A percentile compares a stretch with the other conserved stretches of the same genome.
Conservation (phyloP, 2,797 vertebrate species). For the Spinus olivaceus region DNA sequence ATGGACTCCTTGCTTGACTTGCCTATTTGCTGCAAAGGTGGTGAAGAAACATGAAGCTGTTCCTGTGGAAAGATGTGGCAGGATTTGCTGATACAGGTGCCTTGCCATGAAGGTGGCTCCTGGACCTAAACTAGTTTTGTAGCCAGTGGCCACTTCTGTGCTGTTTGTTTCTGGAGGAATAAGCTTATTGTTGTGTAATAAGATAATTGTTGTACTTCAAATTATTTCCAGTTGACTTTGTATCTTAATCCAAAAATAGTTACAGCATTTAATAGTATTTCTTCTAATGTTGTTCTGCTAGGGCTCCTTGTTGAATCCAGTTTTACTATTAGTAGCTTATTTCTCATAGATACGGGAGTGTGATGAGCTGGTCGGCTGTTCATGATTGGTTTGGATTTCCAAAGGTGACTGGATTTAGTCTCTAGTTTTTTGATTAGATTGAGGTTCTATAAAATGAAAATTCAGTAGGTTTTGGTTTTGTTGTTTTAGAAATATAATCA, state of each 20-base stretch:
- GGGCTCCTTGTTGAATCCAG: background rate
- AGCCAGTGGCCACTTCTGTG: background rate
- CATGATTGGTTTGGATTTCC: background rate
- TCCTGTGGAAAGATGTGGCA: background rate
- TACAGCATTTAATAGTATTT: background rate
- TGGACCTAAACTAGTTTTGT: background rate
- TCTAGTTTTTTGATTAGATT: background rate
- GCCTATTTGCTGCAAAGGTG: background rate
- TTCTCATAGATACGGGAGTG: background rate
- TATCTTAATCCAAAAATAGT: background rate
- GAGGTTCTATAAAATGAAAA: background rate
- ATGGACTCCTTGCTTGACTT: fast-evolving
- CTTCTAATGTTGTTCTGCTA: background rate
- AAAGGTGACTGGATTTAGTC: background rate
- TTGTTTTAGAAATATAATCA: background rate
- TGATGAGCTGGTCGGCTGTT: background rate
- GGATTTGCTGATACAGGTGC: background rate
- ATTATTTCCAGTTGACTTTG: background rate
- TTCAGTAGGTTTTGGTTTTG: background rate
- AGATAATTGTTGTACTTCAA: background rate
- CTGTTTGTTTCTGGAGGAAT: background rate
- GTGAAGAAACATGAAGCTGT: background rate
- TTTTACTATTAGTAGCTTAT: background rate
- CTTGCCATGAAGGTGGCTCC: background rate
- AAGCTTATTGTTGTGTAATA: background rate